These are phyloP conservation scores for Alouatta palliata DNA, from an alignment of 2,113 vertebrate species.

Conservation along the genomic window DNA sequence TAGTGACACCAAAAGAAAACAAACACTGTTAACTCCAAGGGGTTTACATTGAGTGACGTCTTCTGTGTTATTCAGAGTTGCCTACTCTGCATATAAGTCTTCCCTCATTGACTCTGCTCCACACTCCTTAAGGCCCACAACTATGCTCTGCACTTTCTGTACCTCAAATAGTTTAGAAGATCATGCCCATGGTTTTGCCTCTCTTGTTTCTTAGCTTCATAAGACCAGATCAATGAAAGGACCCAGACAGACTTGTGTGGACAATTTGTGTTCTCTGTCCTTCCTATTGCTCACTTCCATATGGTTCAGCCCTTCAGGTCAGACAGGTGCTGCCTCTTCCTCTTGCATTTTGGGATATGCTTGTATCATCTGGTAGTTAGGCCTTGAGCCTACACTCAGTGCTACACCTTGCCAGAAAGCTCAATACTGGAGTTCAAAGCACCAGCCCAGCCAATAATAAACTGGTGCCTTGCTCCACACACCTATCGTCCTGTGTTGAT, in stretches of 20 bases:
- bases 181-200: not conserved
- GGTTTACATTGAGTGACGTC: not conserved
- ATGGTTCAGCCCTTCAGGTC: not conserved
- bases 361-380: not conserved
- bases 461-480: not conserved
- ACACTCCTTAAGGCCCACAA: not conserved
- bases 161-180: not conserved
- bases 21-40: not conserved
- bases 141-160: not conserved
- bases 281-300: not conserved
- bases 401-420: not conserved
- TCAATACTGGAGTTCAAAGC: not conserved
- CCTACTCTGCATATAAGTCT: not conserved
- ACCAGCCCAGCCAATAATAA: not conserved
- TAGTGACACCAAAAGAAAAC: not conserved
- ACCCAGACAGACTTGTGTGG: rapidly evolving
- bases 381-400: not conserved
- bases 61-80: not conserved
- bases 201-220: not conserved
- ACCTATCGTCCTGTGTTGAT: not conserved
- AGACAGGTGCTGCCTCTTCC: not conserved
- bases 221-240: not conserved
- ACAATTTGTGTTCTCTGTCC: not conserved
- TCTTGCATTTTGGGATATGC: not conserved
- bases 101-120: not conserved